Evolutionary conservation across 2,888 invertebrate genomes (phyloP).

Genomic region (Dione vanillae): DNA sequence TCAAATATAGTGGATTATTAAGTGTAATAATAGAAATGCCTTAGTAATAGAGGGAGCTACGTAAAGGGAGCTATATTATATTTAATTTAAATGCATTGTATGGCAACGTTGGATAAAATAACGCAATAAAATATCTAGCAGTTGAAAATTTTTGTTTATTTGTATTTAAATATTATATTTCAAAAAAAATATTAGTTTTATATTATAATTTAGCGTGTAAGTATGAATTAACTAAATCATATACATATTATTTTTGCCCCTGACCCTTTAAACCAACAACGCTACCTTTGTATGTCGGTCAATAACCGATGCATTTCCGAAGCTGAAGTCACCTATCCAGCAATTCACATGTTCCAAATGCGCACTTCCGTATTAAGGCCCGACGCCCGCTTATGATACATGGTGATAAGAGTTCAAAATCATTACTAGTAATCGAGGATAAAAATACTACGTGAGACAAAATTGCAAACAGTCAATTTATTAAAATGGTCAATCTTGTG

Average conservation of each 20-base stretch:
- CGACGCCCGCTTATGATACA: conserved; percentile 41
- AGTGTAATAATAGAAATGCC: conserved; percentile 51
- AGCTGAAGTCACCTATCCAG: conserved; percentile 60
- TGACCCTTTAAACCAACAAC: conserved; percentile 41
- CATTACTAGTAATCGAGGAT: conserved; percentile 34
- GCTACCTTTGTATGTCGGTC: conserved; percentile 45
- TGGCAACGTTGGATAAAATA: too few relatives aligned
- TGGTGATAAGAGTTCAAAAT: conserved; percentile 40
- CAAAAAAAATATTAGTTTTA: too few relatives aligned
- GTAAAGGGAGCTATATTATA: conserved; percentile 59
- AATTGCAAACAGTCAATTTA: background rate
- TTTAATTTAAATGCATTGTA: conserved; percentile 46
- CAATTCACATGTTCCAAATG: conserved; percentile 70
- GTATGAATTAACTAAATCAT: conserved; percentile 37
- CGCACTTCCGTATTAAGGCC: conserved; percentile 66
- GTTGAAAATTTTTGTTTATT: too few relatives aligned
- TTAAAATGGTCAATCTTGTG: background rate
- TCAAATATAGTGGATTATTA: conserved; percentile 40
- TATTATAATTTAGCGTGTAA: conserved; percentile 50
- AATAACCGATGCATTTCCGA: conserved; percentile 53
- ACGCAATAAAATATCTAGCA: too few relatives aligned
- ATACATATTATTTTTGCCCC: conserved; percentile 28
- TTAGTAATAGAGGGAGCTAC: conserved; percentile 55
- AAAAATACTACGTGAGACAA: conserved; percentile 33
- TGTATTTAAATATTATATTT: too few relatives aligned